Percentiles rank a stretch among this genome's conserved stretches.
phyloP scores from a whole-genome alignment of 1,140 invertebrate genomes.

The Andricus grossulariae region DNA sequence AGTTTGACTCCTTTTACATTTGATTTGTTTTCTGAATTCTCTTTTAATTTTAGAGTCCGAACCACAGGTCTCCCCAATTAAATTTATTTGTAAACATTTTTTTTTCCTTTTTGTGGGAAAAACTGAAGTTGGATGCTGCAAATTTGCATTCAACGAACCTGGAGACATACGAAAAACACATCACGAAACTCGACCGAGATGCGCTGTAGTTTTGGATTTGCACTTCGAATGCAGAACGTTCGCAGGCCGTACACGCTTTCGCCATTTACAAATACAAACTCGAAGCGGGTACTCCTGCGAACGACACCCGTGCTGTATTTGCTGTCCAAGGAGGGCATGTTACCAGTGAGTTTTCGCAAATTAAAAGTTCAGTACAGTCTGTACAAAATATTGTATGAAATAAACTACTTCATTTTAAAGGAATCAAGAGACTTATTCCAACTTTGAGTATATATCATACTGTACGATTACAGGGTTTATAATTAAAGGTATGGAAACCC shows the following conservation, averaged over 20 bases:
- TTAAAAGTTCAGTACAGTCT: neutral
- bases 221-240: conserved; percentile 24
- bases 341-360: conserved; percentile 18
- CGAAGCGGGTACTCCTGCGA: conserved; percentile 6
- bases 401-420: neutral
- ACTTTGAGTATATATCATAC: no score
- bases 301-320: neutral
- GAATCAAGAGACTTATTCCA: neutral
- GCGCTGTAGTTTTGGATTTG: conserved; percentile 10
- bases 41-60: no score
- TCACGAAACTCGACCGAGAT: conserved; percentile 11
- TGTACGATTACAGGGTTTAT: no score
- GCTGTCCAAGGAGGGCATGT: conserved; percentile 13
- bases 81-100: neutral
- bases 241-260: conserved; percentile 9
- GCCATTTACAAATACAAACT: conserved; percentile 29
- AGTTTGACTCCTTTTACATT: no score
- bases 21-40: no score
- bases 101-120: neutral
- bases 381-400: neutral
- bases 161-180: neutral
- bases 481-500: no score
- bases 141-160: conserved; percentile 2
- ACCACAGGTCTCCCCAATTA: neutral
- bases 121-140: neutral